Evolutionary conservation across 2,113 vertebrate genomes (phyloP).

Genomic region (Mystacornis crossleyi): DNA sequence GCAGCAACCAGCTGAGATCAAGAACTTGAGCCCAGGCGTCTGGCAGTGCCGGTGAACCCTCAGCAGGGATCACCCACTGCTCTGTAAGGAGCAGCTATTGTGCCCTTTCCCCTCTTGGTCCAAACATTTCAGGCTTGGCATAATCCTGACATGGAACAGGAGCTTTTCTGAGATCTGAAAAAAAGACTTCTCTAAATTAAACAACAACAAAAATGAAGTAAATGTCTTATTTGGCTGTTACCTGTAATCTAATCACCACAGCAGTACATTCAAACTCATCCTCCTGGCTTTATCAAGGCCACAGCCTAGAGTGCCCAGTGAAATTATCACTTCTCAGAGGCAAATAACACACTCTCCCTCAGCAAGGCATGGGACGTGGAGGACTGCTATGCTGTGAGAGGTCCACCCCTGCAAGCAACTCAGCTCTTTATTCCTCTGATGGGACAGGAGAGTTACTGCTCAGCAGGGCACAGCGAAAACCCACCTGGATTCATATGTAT

Average conservation of each 20-base stretch:
- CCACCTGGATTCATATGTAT: background rate
- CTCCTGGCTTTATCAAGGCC: background rate
- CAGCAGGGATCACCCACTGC: background rate
- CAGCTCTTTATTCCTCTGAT: background rate
- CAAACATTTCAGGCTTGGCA: background rate
- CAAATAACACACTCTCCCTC: background rate
- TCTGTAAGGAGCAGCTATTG: accelerated
- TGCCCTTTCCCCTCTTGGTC: background rate
- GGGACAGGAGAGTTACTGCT: background rate
- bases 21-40: accelerated
- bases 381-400: accelerated
- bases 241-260: background rate
- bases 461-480: background rate
- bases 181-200: background rate
- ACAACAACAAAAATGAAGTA: background rate
- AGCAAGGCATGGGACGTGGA: accelerated
- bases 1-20: accelerated
- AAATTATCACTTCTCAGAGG: background rate
- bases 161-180: background rate
- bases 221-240: background rate
- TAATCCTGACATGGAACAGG: background rate
- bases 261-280: background rate
- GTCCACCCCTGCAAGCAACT: background rate
- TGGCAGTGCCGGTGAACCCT: background rate
- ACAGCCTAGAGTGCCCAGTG: background rate